These are phyloP conservation scores for Ellobium chinense DNA, from an alignment of 2,888 invertebrate genomes.

Conservation along the genomic window DNA sequence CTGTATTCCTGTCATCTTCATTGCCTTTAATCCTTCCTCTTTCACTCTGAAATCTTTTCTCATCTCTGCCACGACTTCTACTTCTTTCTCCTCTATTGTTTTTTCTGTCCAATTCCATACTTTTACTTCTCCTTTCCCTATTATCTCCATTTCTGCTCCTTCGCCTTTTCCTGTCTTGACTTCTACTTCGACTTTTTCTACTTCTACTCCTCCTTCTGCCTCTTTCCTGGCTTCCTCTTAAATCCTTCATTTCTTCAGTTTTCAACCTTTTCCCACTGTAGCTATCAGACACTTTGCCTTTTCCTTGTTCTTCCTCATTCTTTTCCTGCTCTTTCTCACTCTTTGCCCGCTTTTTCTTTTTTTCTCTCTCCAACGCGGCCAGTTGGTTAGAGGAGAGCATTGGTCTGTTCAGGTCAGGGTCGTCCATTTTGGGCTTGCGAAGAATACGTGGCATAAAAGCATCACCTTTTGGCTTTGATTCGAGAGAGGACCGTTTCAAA, in stretches of 20 bases:
- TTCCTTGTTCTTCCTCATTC: not conserved
- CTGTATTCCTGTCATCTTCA: not conserved
- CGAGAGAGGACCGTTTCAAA: no score
- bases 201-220: not conserved
- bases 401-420: not conserved
- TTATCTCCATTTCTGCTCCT: not conserved
- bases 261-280: no score
- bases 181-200: not conserved
- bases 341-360: not conserved
- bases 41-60: no score
- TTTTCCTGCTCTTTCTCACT: not conserved
- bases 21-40: no score
- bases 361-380: not conserved
- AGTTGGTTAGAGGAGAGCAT: not conserved
- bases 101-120: not conserved
- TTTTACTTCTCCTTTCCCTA: not conserved
- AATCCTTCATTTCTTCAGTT: not conserved
- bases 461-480: no score
- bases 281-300: no score
- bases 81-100: not conserved
- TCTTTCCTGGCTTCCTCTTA: not conserved
- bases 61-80: not conserved
- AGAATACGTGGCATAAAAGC: constrained; percentile 1
- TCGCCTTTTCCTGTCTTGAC: not conserved
- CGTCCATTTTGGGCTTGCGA: not conserved